phyloP scores from a whole-genome alignment of 2,113 vertebrate species.

The Ciconia boyciana region DNA sequence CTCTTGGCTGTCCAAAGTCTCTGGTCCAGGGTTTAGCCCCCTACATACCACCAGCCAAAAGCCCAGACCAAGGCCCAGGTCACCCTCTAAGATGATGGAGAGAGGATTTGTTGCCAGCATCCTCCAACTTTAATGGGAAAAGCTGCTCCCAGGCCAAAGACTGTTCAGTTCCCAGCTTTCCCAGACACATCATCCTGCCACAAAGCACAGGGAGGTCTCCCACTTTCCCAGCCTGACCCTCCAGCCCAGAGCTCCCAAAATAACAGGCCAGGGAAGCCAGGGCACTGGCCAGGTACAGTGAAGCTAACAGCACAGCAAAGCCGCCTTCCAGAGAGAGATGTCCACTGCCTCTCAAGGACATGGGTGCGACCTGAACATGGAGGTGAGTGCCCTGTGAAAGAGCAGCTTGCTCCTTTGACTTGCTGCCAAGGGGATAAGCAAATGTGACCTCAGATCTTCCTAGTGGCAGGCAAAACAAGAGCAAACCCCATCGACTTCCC shows the following conservation, averaged over 20 bases:
- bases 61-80: background rate
- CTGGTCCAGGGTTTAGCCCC: background rate
- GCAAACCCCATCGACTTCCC: background rate
- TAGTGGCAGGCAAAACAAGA: background rate
- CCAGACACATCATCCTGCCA: background rate
- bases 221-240: background rate
- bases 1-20: background rate
- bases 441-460: background rate
- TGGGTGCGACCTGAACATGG: rapidly evolving
- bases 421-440: background rate
- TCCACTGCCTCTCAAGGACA: background rate
- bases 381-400: background rate
- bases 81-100: background rate
- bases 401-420: background rate
- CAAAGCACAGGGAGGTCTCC: background rate
- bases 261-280: background rate
- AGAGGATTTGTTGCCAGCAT: background rate
- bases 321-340: background rate
- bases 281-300: background rate
- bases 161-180: background rate
- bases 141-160: background rate
- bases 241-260: background rate
- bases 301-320: background rate
- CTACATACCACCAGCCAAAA: background rate
- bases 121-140: background rate